Base-by-base conservation (phyloP, 2,797 vertebrate genomes). In the Iguana delicatissima region DNA sequence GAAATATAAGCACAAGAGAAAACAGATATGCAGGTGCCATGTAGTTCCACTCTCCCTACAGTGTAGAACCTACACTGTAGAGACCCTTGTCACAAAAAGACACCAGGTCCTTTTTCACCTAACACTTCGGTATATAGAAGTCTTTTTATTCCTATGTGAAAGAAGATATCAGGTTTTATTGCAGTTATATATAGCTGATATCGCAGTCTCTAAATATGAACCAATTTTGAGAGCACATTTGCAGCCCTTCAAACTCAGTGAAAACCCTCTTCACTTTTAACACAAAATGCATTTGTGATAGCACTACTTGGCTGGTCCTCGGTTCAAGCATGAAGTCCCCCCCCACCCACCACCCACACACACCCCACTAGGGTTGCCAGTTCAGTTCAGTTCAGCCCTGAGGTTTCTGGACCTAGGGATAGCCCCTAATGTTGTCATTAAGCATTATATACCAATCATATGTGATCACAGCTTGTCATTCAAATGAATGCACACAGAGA, bases 1-100 rank as follows among this genome's bases (percentile, higher is more conserved):
- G 32, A 84, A 89, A 84, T 67, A 35, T 64, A 50, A 52, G 46
- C 32, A 64, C 72, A 50, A 22, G 57, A 77, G 42, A 83, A 89
- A n/a, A 64, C 7, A 89, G 38, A n/a, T 59, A 77, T 50, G 22
- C 3, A 77, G 46, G 13, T 76, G 59, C 57, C 72, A 89, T 52
- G 20, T 64, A 50, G 38, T 52, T 59, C 69, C 22, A 62, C 0
- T 62, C 32, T 50, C 57, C 35, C 64, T 57, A 72, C n/a, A 73
- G 13, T 22, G 16, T 9, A 69, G 46, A 88, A 69, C 32, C 67
- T 32, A 69, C 29, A 32, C 10, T 8, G 9, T 69, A 32, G 67
- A 32, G 67, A 69, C 8, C 38, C 16, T 52, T 88, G 29, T 22
- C 20, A 26, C 13, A 55, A 14, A 81, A 55, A 38, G 46, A 13